Evolutionary conservation across 2,113 vertebrate species (phyloP), one percentile per base, ranked within the genome.

Genomic region (Albula goreensis): DNA sequence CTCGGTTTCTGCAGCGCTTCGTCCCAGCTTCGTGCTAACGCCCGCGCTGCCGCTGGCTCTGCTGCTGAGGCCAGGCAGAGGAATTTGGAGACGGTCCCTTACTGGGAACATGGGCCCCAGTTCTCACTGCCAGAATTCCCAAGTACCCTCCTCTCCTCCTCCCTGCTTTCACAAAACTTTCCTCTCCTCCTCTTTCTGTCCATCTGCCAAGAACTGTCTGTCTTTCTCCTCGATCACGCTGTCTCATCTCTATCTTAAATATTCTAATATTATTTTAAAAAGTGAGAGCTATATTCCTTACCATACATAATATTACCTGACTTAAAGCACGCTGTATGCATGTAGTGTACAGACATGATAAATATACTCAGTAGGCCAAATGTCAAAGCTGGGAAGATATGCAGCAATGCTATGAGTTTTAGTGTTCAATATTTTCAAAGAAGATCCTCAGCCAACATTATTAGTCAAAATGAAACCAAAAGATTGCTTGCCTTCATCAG

Each of bases 11-110:
- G 52, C 89, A 87, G 91, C 85, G 85, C 93, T 94, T 90, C 91
- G 94, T 93, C 91, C 90, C 90, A 89, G 94, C 91, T 90, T 89
- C 92, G 91, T 94, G 94, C 93, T 90, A 89, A 90, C 93, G 93
- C 91, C 94, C 92, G 85, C 93, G 89, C 85, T 89, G 93, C 90
- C 89, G 88, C 91, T 90, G 80, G 7, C 12, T 1, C 25, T 25
- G 25, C 15, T 22, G n/a, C 60, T 25, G 48, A 74, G 57, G 51
- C 81, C 4, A 88, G 83, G 90, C 78, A 85, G 90, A 85, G 87
- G 86, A 81, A 85, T 88, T 89, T 90, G 91, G 85, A 92, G 81
- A 88, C 52, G 85, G 86, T 90, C 50, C 87, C 83, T 87, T 80
- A 66, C 19, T 89, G 88, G 88, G 89, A 87, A 89, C 84, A 50